Evolutionary conservation across 2,797 vertebrate genomes (phyloP).

Genomic region (Pristis pectinata): DNA sequence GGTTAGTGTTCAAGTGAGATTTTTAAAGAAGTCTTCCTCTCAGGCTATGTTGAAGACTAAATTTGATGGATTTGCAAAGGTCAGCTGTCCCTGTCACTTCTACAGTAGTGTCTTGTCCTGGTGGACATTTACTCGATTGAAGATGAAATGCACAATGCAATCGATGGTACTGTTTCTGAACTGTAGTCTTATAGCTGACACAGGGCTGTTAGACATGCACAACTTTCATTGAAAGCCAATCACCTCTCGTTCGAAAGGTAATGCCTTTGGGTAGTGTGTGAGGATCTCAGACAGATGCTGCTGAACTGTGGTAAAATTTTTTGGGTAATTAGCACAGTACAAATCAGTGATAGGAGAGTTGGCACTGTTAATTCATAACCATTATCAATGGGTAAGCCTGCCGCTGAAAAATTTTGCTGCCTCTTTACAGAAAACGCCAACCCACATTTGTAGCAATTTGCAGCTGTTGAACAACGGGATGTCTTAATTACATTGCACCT

Average conservation of each 20-base stretch:
- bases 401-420: not conserved
- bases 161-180: not conserved
- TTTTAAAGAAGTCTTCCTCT: not conserved
- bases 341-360: not conserved
- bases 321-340: not conserved
- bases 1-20: not conserved
- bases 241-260: too few species aligned
- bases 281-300: not conserved
- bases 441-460: constrained; percentile 8
- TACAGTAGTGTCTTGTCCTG: not conserved
- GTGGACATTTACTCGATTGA: not conserved
- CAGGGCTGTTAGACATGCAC: too few species aligned
- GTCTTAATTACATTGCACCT: constrained; percentile 26
- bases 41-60: not conserved
- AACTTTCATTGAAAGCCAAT: not conserved
- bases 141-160: not conserved
- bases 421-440: not conserved
- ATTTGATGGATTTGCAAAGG: not conserved
- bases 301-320: not conserved
- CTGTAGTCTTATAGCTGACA: not conserved
- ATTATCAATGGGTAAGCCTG: not conserved
- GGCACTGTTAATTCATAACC: not conserved
- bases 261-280: not conserved
- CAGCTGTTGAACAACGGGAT: not conserved
- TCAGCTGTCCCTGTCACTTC: not conserved